Conservation (phyloP, 92 coral and sea anemone species). For the Blastomussa wellsi region DNA sequence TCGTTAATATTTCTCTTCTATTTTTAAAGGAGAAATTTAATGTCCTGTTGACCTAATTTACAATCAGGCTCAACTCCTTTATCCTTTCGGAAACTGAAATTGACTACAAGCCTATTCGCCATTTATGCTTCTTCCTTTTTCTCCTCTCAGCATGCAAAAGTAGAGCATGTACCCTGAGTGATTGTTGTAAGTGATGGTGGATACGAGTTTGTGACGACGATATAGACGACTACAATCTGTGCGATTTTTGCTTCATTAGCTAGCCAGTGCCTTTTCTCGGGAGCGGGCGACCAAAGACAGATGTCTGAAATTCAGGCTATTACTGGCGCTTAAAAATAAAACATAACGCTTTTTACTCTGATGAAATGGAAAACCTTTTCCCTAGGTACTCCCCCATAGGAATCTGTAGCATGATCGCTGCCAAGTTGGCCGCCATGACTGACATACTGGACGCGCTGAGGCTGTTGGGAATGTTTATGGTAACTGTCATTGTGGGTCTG, state of each 20-base stretch:
- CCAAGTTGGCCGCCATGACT: constrained; percentile 72
- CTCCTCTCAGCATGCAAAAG: not conserved
- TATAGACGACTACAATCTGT: not conserved
- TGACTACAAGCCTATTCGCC: not conserved
- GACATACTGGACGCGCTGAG: constrained; percentile 59
- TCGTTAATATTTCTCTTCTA: not conserved
- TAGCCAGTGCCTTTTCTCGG: too few relatives aligned
- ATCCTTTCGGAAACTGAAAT: not conserved
- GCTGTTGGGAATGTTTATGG: constrained; percentile 80
- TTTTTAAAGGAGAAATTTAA: not conserved
- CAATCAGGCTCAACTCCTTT: not conserved
- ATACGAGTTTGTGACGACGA: not conserved
- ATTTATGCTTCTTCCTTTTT: too few relatives aligned
- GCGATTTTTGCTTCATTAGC: not conserved
- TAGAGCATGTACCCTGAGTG: too few relatives aligned
- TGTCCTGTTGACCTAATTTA: not conserved
- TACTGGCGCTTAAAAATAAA: too few relatives aligned
- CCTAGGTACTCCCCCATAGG: constrained; percentile 86
- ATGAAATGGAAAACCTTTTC: not conserved
- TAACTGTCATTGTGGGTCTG: constrained; percentile 72
- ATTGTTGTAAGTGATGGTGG: too few relatives aligned
- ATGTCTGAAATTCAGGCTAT: too few relatives aligned
- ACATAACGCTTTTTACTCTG: not conserved
- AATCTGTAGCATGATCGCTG: constrained; percentile 83
- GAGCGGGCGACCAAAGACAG: too few relatives aligned